phyloP scores from a whole-genome alignment of 2,797 vertebrate species.

The Falco concolor region DNA sequence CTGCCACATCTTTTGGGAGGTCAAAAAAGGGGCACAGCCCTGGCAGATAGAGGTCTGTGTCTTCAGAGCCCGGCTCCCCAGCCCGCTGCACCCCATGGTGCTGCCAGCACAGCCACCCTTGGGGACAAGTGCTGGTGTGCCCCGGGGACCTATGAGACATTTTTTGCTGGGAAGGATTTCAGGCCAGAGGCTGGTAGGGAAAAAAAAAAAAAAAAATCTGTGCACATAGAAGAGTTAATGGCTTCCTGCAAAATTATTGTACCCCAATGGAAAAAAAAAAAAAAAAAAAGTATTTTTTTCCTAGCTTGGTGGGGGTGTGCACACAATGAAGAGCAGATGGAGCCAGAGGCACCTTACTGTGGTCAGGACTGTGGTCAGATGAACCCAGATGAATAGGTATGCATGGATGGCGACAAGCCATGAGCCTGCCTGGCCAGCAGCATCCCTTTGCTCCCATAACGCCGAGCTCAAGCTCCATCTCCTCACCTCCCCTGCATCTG shows the following conservation, averaged over 20 bases:
- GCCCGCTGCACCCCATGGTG: accelerated
- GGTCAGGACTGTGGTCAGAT: background rate
- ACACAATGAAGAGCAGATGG: background rate
- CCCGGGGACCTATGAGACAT: accelerated
- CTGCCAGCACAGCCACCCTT: background rate
- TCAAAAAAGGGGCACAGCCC: background rate
- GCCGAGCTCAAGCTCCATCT: background rate
- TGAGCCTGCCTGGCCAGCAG: accelerated
- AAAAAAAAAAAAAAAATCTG: background rate
- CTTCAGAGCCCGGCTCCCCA: background rate
- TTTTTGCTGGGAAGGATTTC: background rate
- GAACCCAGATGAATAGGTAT: background rate
- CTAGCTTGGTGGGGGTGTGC: background rate
- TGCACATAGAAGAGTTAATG: background rate
- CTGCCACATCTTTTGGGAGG: background rate
- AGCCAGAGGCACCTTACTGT: background rate
- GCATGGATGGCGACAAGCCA: background rate
- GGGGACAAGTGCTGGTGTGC: background rate
- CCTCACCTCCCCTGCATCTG: accelerated
- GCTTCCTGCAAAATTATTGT: background rate
- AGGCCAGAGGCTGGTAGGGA: background rate
- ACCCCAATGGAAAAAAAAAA: background rate
- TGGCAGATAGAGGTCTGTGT: background rate
- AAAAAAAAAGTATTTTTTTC: background rate
- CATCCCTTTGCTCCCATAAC: background rate